Base-by-base conservation (phyloP, 1,140 invertebrate genomes). In the Drosophila truncata region DNA sequence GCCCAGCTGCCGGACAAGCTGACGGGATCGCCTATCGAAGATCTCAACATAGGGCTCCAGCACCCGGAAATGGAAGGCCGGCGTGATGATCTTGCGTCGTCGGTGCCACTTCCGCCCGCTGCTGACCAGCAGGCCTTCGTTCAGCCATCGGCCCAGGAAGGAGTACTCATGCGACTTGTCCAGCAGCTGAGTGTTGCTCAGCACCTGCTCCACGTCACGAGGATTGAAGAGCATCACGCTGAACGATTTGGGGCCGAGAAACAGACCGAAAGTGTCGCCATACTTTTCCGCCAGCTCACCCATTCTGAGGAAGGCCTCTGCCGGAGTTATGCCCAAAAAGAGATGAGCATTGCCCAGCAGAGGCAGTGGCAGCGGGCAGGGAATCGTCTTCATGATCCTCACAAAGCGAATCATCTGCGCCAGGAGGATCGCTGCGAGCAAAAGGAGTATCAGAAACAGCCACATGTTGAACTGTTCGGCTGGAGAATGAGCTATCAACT, bases 31-130 rank as follows among this genome's bases (percentile, higher is more conserved):
- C 44, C 95, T 93, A 64, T 96, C 95, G 87, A 98, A 97, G 16
- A 94, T 91, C 91, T 93, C 82, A 78, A 94, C 90, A 94, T 97
- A 98, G 71, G 95, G 94, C 52, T 97, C 95, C 3, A 98, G 92
- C 52, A 98, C 97, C 76, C 95, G 95, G 81, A 97, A 97, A 91
- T 98, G 97, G 86, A 98, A 98, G 0, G 97, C 95, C 4, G 97
- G 97, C 3, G 97, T 96, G 6, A 98, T 93, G 57, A 98, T 94
- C 91, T 96, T 97, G 27, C 97, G 94, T 11, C 96, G 93, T 13
- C 93, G 92, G 29, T 95, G 94, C 97, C 97, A 98, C 92, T 97
- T 97, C 13, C 86, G 52, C 72, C 94, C 95, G 76, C 93, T 91
- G 71, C 95, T 95, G 5, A 95, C 95, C 2, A 97, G 91, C 2